phyloP scores from a whole-genome alignment of 1,140 invertebrate species.

The Cyphomyrmex costatus region DNA sequence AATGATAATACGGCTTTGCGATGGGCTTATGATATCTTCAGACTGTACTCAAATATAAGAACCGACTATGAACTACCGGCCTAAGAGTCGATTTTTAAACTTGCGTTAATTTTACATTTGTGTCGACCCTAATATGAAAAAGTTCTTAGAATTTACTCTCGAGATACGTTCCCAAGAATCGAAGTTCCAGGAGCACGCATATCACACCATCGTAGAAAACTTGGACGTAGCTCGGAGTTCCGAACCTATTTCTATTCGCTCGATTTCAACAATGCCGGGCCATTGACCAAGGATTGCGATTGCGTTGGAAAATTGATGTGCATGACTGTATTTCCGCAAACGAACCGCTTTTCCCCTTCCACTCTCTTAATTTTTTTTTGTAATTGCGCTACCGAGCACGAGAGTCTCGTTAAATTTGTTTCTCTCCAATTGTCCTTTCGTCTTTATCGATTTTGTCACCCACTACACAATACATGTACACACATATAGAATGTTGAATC shows the following conservation, averaged over 20 bases:
- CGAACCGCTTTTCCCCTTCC: constrained; percentile 22
- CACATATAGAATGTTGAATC: constrained; percentile 61
- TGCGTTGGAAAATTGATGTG: constrained; percentile 79
- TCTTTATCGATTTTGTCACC: constrained; percentile 61
- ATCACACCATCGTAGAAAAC: not conserved
- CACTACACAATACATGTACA: constrained; percentile 51
- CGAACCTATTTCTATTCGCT: constrained; percentile 1
- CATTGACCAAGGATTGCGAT: constrained; percentile 23
- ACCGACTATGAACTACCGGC: too few species aligned
- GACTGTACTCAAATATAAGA: too few species aligned
- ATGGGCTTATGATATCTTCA: too few species aligned
- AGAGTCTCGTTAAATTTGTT: constrained; percentile 75
- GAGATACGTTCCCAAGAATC: not conserved
- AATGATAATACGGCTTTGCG: too few species aligned
- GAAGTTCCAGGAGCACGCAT: not conserved
- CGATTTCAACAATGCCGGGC: not conserved
- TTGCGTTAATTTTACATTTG: not conserved
- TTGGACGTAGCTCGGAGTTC: not conserved
- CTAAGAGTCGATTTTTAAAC: not conserved
- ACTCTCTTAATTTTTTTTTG: constrained; percentile 51
- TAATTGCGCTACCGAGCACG: constrained; percentile 77
- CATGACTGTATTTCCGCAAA: constrained; percentile 78
- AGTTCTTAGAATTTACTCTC: not conserved
- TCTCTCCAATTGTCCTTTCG: constrained; percentile 59
- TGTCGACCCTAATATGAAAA: not conserved